These are phyloP conservation scores for Deilephila porcellus DNA, from an alignment of 2,888 invertebrate genomes.

Conservation along the genomic window DNA sequence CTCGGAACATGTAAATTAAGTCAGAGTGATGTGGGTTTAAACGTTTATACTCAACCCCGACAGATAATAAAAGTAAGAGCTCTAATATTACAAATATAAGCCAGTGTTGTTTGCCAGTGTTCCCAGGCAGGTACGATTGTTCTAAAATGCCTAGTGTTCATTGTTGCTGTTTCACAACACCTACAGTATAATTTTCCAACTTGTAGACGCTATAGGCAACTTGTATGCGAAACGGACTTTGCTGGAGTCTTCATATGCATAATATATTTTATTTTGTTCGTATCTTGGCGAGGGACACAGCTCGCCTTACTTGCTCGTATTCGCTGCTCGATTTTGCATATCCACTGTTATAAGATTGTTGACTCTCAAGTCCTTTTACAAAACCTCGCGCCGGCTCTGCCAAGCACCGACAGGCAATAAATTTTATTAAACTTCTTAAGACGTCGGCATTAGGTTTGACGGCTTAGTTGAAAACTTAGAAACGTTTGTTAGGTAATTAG, in stretches of 20 bases:
- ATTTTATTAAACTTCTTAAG: background rate
- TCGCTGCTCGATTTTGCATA: constrained; percentile 6
- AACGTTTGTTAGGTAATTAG: background rate
- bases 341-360: constrained; percentile 12
- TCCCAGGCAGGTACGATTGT: background rate
- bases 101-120: background rate
- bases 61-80: background rate
- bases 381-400: background rate
- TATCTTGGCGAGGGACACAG: constrained; percentile 3
- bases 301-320: background rate
- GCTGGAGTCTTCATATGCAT: background rate
- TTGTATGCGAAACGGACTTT: background rate
- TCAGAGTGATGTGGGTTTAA: background rate
- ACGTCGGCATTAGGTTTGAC: background rate
- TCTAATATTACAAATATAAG: background rate
- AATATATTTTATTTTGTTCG: constrained; percentile 8
- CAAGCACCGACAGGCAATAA: constrained; percentile 5
- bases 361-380: constrained; percentile 16
- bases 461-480: constrained; percentile 1
- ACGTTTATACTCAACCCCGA: background rate
- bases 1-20: constrained; percentile 17
- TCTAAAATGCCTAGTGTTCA: background rate
- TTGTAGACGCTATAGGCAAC: background rate
- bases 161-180: constrained; percentile 1
- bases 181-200: background rate